These are phyloP conservation scores for Cyprinodon variegatus DNA, from an alignment of 2,113 vertebrate genomes.

Conservation along the genomic window DNA sequence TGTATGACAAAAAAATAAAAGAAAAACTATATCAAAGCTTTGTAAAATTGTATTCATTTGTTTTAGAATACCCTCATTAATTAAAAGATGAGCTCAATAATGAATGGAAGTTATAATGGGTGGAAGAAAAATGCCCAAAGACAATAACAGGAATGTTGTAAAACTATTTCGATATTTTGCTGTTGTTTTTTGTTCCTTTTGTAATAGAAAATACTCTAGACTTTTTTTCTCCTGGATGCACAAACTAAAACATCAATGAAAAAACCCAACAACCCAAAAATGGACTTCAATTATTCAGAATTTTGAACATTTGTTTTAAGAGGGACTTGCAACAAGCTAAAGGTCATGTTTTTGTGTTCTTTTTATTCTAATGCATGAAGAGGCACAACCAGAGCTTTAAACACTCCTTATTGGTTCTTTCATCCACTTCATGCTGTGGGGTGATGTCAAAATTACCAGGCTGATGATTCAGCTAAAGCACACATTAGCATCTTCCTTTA, in stretches of 20 bases:
- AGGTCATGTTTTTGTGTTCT: constrained; percentile 49
- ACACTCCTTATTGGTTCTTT: not conserved
- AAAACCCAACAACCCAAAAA: constrained; percentile 5
- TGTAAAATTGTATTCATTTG: no score
- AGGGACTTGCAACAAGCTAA: constrained; percentile 48
- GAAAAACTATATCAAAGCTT: no score
- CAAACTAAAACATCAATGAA: constrained; percentile 60
- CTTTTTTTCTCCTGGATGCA: constrained; percentile 45
- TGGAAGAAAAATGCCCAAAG: not conserved
- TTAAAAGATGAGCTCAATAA: not conserved
- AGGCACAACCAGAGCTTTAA: constrained; percentile 11
- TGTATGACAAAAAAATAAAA: no score
- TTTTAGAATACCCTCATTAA: no score
- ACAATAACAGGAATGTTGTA: constrained; percentile 7
- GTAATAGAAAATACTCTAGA: constrained; percentile 35
- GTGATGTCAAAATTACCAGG: not conserved
- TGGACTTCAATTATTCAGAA: constrained; percentile 12
- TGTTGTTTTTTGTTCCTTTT: not conserved
- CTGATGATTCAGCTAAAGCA: constrained; percentile 8
- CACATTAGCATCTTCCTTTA: not conserved
- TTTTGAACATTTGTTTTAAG: constrained; percentile 61
- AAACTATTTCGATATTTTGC: not conserved
- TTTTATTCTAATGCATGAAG: constrained; percentile 34
- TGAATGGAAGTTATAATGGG: not conserved
- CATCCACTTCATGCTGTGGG: constrained; percentile 15